Percentiles rank a stretch among this genome's conserved stretches.
phyloP scores from a whole-genome alignment of 2,113 vertebrate species.

The Thomomys bottae region DNA sequence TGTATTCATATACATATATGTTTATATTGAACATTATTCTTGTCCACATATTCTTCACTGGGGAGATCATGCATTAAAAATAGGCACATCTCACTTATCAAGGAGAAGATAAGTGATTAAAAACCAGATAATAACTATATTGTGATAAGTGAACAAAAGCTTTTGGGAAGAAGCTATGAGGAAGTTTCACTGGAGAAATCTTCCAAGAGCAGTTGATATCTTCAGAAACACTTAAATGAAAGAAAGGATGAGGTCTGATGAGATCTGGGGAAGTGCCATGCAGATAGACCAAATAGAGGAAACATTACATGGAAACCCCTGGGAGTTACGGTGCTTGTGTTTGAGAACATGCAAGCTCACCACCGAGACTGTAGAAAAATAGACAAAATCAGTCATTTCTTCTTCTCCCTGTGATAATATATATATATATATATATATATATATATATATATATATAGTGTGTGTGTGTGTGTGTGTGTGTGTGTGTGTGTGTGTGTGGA shows the following conservation, averaged over 20 bases:
- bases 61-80: too few species aligned
- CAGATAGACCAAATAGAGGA: background rate
- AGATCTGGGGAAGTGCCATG: background rate
- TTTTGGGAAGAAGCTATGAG: background rate
- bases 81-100: too few species aligned
- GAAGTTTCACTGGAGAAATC: background rate
- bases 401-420: background rate
- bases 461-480: accelerated
- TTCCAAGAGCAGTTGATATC: background rate
- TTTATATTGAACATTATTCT: too few species aligned
- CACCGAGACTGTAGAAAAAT: background rate
- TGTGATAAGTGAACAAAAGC: background rate
- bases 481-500: too few species aligned
- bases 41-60: too few species aligned
- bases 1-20: too few species aligned
- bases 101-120: background rate
- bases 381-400: background rate
- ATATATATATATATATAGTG: too few species aligned
- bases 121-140: background rate
- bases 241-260: background rate
- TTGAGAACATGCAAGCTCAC: background rate
- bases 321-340: background rate
- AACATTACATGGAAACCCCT: background rate
- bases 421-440: too few species aligned
- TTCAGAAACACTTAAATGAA: background rate